These are phyloP conservation scores for Harmothoe impar DNA, from an alignment of 2,888 invertebrate species.

Conservation along the genomic window DNA sequence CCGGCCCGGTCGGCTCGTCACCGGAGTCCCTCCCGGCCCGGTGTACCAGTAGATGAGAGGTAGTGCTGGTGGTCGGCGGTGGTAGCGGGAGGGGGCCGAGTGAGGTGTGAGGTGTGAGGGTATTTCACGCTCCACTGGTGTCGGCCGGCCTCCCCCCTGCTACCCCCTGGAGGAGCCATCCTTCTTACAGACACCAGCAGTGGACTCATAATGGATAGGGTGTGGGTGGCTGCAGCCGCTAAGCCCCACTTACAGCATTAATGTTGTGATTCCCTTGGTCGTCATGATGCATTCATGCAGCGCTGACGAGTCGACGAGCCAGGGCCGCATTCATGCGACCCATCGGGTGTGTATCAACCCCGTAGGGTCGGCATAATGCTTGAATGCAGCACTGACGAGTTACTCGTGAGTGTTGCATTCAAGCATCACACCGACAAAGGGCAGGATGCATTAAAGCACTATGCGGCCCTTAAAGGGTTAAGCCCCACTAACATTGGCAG, in stretches of 20 bases:
- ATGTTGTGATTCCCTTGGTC: no score
- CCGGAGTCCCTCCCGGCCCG: background rate
- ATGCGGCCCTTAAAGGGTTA: no score
- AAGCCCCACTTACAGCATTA: background rate
- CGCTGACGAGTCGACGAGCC: no score
- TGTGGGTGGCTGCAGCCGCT: background rate
- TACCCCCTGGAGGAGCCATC: background rate
- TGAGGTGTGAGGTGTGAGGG: background rate
- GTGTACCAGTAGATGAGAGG: background rate
- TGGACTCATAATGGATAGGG: slow-evolving; percentile 25
- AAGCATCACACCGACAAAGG: no score
- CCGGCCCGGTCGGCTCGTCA: no score
- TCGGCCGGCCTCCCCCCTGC: slow-evolving; percentile 3
- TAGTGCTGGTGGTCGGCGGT: background rate
- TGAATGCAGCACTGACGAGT: no score
- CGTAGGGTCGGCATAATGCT: no score
- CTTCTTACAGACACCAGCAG: background rate
- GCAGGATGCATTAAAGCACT: no score
- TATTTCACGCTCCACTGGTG: slow-evolving; percentile 40
- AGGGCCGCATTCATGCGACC: no score
- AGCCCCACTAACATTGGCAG: background rate
- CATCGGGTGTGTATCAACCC: no score
- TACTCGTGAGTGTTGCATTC: no score
- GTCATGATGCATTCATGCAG: no score
- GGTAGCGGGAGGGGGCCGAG: background rate